Evolutionary conservation across 2,888 invertebrate species (phyloP).

Genomic region (Drosophila imparisetae): DNA sequence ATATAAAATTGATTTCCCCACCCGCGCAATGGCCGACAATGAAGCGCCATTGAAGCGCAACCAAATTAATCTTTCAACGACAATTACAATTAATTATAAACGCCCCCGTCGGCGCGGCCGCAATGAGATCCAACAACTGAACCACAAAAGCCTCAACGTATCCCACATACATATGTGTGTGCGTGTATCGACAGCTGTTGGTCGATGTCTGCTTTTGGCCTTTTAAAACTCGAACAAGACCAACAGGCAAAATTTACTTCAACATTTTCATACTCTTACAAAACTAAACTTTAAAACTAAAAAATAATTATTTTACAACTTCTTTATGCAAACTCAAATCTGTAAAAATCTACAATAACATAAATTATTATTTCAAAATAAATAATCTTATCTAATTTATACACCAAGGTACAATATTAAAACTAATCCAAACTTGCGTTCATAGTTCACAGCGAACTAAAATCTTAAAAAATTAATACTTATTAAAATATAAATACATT

Average conservation of each 20-base stretch:
- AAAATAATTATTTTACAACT: neutral
- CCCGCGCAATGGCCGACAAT: conserved; percentile 75
- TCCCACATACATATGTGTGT: conserved; percentile 44
- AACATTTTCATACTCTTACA: conserved; percentile 4
- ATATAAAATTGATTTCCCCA: conserved; percentile 77
- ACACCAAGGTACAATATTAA: neutral
- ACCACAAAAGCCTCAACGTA: conserved; percentile 57
- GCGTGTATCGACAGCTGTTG: conserved; percentile 69
- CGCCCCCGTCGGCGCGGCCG: conserved; percentile 68
- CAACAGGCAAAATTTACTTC: conserved; percentile 8
- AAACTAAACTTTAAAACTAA: neutral
- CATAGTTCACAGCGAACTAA: neutral
- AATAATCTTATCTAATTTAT: neutral
- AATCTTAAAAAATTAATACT: neutral
- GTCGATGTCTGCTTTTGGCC: conserved; percentile 46
- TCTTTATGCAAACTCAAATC: neutral
- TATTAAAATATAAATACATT: neutral
- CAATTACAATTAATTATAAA: conserved; percentile 83
- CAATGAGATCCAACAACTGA: conserved; percentile 59
- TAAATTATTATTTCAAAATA: neutral
- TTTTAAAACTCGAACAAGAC: conserved; percentile 42
- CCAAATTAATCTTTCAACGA: conserved; percentile 83
- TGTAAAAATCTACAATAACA: neutral
- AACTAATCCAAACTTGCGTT: neutral
- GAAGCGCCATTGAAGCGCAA: conserved; percentile 80